Evolutionary conservation across 1,140 invertebrate species (phyloP).

Genomic region (Drosophila neocordata): DNA sequence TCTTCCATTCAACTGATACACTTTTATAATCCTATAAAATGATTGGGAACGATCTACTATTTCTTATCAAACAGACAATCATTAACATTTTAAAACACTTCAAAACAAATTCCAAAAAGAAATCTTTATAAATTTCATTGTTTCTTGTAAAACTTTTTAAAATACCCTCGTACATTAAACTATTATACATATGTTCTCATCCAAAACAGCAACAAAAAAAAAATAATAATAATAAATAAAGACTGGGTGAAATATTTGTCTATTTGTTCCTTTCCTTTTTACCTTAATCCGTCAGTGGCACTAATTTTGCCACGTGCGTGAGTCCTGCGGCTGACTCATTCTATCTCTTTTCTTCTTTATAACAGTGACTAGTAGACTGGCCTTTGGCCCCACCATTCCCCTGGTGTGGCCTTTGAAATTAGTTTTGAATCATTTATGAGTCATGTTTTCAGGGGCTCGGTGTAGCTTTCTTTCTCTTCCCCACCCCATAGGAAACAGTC

Average conservation of each 20-base stretch:
- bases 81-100: no score
- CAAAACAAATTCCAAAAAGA: no score
- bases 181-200: conserved; percentile 1
- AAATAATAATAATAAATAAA: conserved; percentile 1
- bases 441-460: conserved; percentile 53
- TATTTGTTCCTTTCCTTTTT: conserved; percentile 35
- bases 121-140: no score
- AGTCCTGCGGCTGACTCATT: conserved; percentile 10
- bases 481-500: conserved; percentile 21
- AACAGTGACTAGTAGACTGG: conserved; percentile 24
- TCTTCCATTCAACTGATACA: no score
- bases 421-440: conserved; percentile 81
- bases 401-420: conserved; percentile 68
- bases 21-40: no score
- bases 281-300: conserved; percentile 65
- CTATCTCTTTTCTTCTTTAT: conserved; percentile 20
- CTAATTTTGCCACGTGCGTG: conserved; percentile 62
- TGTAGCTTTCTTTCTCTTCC: background rate
- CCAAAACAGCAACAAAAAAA: conserved; percentile 16
- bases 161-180: background rate
- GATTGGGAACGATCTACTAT: no score
- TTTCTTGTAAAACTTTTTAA: background rate
- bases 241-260: conserved; percentile 7
- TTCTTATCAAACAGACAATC: no score
- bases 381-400: conserved; percentile 42